These are phyloP conservation scores for Vultur gryphus DNA, from an alignment of 2,797 vertebrate species.

Conservation along the genomic window DNA sequence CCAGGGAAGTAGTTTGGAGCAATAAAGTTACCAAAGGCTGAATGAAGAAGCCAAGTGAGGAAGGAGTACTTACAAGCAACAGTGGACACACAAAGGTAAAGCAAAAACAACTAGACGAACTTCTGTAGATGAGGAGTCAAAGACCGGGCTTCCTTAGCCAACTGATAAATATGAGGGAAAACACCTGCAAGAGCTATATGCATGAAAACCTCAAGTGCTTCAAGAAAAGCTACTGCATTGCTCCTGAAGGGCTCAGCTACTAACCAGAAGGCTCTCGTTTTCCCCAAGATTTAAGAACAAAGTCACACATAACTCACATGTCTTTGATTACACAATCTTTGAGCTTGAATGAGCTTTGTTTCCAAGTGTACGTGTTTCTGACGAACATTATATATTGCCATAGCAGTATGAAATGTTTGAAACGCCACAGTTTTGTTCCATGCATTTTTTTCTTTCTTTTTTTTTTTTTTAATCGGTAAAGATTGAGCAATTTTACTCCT, in stretches of 20 bases:
- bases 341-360: not conserved
- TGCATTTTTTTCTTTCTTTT: not conserved
- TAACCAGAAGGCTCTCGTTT: not conserved
- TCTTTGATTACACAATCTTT: not conserved
- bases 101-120: not conserved
- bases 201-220: not conserved
- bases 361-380: accelerated
- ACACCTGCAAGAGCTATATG: not conserved
- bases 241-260: not conserved
- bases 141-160: not conserved
- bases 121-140: not conserved
- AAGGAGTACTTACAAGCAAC: not conserved
- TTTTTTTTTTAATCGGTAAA: not conserved
- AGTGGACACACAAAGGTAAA: not conserved
- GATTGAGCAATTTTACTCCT: not conserved
- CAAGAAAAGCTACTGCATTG: not conserved
- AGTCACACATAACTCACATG: not conserved
- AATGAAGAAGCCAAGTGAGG: not conserved
- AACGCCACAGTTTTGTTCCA: not conserved
- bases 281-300: not conserved
- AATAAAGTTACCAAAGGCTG: not conserved
- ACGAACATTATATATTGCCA: not conserved
- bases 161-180: not conserved
- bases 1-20: not conserved
- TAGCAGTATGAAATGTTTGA: not conserved